phyloP scores from a whole-genome alignment of 2,888 invertebrate genomes.

The Phorcus lineatus region DNA sequence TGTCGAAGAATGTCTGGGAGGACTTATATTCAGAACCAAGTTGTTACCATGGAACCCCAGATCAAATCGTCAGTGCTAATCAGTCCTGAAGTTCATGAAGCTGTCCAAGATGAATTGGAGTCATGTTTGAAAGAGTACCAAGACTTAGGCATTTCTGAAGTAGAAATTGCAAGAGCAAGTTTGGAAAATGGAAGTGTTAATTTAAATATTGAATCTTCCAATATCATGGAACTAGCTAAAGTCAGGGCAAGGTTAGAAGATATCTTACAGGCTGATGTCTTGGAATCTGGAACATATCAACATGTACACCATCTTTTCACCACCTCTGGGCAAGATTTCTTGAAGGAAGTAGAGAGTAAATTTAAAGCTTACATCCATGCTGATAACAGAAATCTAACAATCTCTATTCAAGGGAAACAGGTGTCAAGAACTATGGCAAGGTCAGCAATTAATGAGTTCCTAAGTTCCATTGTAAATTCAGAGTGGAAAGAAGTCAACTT shows the following conservation, averaged over 20 bases:
- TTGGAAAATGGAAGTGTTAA: slow-evolving; percentile 40
- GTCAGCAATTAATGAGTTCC: slow-evolving; percentile 32
- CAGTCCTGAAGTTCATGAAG: slow-evolving; percentile 35
- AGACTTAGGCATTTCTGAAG: neutral
- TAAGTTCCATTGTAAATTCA: neutral
- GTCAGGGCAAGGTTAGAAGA: slow-evolving; percentile 39
- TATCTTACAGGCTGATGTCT: slow-evolving; percentile 40
- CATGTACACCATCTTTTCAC: slow-evolving; percentile 39
- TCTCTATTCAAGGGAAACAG: slow-evolving; percentile 44
- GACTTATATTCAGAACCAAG: slow-evolving; percentile 25
- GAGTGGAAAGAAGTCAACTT: slow-evolving; percentile 30
- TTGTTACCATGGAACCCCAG: slow-evolving; percentile 40
- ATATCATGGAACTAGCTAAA: slow-evolving; percentile 37
- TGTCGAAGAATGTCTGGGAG: slow-evolving; percentile 31
- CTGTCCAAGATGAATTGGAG: slow-evolving; percentile 22
- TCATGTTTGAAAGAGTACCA: neutral
- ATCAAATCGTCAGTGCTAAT: slow-evolving; percentile 43
- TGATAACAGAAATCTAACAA: slow-evolving; percentile 45
- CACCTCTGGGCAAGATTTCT: slow-evolving; percentile 36
- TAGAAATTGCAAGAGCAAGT: slow-evolving; percentile 7
- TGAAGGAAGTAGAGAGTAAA: slow-evolving; percentile 40
- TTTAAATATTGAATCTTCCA: slow-evolving; percentile 42
- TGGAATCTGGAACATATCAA: slow-evolving; percentile 35
- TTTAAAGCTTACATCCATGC: slow-evolving; percentile 37
- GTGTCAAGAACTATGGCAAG: slow-evolving; percentile 30